phyloP scores from a whole-genome alignment of 2,797 vertebrate species.

The Amazona ochrocephala region DNA sequence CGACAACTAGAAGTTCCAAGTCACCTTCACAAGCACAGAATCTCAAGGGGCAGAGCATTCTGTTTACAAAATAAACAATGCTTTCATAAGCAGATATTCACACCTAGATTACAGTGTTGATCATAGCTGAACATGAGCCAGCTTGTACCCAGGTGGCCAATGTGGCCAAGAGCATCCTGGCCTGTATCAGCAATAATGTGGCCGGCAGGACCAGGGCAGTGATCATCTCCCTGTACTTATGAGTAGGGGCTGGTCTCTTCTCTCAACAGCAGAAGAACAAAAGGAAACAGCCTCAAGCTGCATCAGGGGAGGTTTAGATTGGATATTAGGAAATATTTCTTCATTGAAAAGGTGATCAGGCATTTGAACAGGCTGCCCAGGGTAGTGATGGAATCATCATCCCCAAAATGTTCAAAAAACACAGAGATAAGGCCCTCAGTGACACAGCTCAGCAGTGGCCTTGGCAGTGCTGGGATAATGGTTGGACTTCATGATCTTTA shows the following conservation, averaged over 20 bases:
- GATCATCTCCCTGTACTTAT: too few relatives aligned
- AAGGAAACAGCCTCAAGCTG: not conserved
- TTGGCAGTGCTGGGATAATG: not conserved
- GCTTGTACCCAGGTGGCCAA: too few relatives aligned
- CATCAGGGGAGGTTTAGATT: not conserved
- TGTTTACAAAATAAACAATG: not conserved
- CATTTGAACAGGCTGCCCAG: not conserved
- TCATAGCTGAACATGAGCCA: too few relatives aligned
- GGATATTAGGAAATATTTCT: not conserved
- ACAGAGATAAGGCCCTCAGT: not conserved
- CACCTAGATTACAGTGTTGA: not conserved
- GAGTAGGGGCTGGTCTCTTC: not conserved
- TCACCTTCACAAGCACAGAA: not conserved
- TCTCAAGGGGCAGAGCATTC: fast-evolving
- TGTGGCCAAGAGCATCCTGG: too few relatives aligned
- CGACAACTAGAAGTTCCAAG: not conserved
- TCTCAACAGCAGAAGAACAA: not conserved
- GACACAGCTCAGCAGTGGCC: not conserved
- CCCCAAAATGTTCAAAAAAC: not conserved
- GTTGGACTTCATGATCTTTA: not conserved
- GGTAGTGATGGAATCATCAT: not conserved
- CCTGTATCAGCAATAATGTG: too few relatives aligned
- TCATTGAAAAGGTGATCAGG: not conserved
- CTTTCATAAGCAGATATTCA: not conserved
- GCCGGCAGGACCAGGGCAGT: too few relatives aligned